A percentile compares a stretch with the other conserved stretches of the same genome.
These are phyloP conservation scores for Chiloscyllium plagiosum DNA, from an alignment of 2,113 vertebrate species.

Conservation along the genomic window DNA sequence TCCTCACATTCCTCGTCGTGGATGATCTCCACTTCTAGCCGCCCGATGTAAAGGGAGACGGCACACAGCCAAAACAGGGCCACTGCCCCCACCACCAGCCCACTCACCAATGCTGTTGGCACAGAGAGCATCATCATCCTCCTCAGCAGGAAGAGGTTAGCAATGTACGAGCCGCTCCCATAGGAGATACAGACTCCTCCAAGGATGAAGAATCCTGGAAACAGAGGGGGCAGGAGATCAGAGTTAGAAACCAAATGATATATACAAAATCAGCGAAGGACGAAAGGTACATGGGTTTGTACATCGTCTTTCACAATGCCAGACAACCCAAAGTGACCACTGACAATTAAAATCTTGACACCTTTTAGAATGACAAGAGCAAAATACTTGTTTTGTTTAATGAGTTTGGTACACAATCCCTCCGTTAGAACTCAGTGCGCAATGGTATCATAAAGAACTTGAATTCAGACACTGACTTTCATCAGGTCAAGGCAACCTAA, in stretches of 20 bases:
- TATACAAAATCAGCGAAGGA: neutral
- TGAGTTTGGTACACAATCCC: too few species aligned
- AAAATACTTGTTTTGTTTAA: neutral
- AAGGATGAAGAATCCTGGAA: slow-evolving; percentile 77
- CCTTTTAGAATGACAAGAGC: neutral
- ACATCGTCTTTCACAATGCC: neutral
- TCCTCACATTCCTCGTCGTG: slow-evolving; percentile 55
- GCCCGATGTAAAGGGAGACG: slow-evolving; percentile 79
- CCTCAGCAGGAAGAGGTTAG: slow-evolving; percentile 64
- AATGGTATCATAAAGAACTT: neutral
- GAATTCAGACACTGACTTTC: neutral
- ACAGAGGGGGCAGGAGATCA: neutral
- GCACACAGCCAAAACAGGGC: slow-evolving; percentile 79
- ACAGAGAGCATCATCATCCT: slow-evolving; percentile 72
- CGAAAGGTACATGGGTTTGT: too few species aligned
- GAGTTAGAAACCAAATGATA: neutral
- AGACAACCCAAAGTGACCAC: neutral
- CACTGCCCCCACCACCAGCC: slow-evolving; percentile 55
- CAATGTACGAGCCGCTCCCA: slow-evolving; percentile 64
- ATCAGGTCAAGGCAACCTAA: neutral
- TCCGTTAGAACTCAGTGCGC: neutral
- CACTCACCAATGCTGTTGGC: slow-evolving; percentile 58
- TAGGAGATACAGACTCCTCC: slow-evolving; percentile 73
- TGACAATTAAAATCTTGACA: neutral
- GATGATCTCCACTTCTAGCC: slow-evolving; percentile 77